These are phyloP conservation scores for Entomyzon cyanotis DNA, from an alignment of 2,113 vertebrate species.

Conservation along the genomic window DNA sequence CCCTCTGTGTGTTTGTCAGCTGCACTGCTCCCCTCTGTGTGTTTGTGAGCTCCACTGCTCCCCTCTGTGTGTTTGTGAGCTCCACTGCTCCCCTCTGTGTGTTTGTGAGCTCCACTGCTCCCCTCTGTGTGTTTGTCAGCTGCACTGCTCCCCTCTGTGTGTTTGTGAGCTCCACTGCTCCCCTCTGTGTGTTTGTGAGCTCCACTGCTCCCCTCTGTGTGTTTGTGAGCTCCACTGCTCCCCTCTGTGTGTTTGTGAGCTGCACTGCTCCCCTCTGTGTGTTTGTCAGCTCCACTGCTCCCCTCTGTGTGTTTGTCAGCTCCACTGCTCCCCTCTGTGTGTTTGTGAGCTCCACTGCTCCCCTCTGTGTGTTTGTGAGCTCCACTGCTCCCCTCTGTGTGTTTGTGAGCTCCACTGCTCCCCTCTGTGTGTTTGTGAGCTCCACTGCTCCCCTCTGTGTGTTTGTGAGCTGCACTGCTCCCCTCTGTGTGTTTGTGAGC, in stretches of 20 bases:
- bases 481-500: not conserved
- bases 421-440: constrained; percentile 82
- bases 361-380: constrained; percentile 81
- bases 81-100: constrained; percentile 72
- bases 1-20: not conserved
- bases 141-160: constrained; percentile 72
- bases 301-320: too few relatives aligned
- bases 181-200: not conserved
- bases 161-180: constrained; percentile 85
- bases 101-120: not conserved
- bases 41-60: constrained; percentile 85
- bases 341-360: constrained; percentile 85
- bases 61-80: constrained; percentile 81
- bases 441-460: constrained; percentile 72
- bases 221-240: constrained; percentile 85
- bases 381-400: constrained; percentile 72
- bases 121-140: constrained; percentile 82
- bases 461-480: constrained; percentile 85
- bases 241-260: constrained; percentile 81
- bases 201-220: constrained; percentile 50
- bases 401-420: not conserved
- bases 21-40: constrained; percentile 49
- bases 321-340: constrained; percentile 50
- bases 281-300: too few relatives aligned
- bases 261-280: constrained; percentile 73